Base-by-base conservation (phyloP, 2,888 invertebrate species). In the Cosmia pyralina region DNA sequence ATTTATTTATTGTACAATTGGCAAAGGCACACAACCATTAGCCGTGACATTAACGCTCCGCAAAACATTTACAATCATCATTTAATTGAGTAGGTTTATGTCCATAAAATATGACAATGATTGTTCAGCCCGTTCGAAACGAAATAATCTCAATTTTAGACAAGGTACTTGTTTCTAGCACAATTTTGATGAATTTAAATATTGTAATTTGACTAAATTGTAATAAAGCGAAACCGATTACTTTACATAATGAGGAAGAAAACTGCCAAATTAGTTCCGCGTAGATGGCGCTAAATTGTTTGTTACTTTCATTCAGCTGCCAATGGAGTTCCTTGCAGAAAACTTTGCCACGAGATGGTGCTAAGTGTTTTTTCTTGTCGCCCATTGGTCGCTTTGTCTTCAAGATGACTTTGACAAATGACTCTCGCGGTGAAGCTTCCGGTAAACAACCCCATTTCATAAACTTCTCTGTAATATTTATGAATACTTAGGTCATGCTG, bases 1-100 rank as follows among this genome's bases (percentile, higher is more conserved):
- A 50, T 72, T 44, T 71, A 58, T 63, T 65, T 77, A 77, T 13
- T 58, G 62, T 50, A 64, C 72, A 62, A 74, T 69, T 69, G 44
- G 64, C 48, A 66, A 65, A 58, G n/a, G 38, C 64, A 69, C 38
- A 19, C 34, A 17, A 63, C 63, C 50, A 77, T 75, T 84, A 81
- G 62, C 75, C 72, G 50, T 83, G 83, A 69, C 64, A 70, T 82
- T 72, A 81, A 75, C 34, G 28, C 28, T 55, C 38, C n/a, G 64
- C 62, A 64, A 74, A 68, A 60, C 53, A 53, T 69, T 75, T 53
- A 15, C 60, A 72, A 68, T 74, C 52, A 58, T 52, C 55, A 66
- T 79, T 72, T 55, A 28, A 53, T n/a, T 48, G 53, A 38, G 28
- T 11, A 44, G 22, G 34, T 44, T 50, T 67, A 58, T 13, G 38